A percentile compares a stretch with the other conserved stretches of the same genome.
These are phyloP conservation scores for Acanthosepion lycidas DNA, from an alignment of 2,888 invertebrate species.

Conservation along the genomic window DNA sequence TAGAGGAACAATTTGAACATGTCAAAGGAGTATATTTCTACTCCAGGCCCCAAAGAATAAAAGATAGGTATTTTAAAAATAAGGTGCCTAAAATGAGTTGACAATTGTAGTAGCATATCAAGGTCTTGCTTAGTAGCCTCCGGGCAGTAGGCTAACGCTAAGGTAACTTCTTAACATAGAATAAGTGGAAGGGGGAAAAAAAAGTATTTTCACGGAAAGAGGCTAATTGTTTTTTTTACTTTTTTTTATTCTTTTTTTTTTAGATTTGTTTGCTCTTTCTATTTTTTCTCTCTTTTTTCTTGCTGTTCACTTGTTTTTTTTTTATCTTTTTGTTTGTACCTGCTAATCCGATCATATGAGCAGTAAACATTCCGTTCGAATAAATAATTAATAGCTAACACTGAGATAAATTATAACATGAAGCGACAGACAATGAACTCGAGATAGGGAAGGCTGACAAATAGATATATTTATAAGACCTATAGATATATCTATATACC, in stretches of 20 bases:
- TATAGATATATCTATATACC: neutral
- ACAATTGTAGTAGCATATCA: too few species aligned
- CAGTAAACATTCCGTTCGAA: neutral
- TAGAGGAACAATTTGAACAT: too few species aligned
- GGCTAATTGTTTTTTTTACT: neutral
- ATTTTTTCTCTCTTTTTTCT: neutral
- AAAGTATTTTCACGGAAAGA: neutral
- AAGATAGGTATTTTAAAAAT: too few species aligned
- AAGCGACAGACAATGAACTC: too few species aligned
- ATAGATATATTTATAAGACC: neutral
- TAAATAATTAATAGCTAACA: neutral
- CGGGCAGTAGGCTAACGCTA: too few species aligned
- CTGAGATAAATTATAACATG: too few species aligned
- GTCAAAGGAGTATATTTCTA: too few species aligned
- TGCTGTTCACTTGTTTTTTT: neutral
- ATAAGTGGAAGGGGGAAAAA: neutral
- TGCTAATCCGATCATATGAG: neutral
- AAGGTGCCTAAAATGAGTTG: too few species aligned
- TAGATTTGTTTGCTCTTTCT: neutral
- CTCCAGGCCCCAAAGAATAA: too few species aligned
- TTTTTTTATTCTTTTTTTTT: neutral
- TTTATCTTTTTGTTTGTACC: neutral
- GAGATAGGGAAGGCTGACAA: neutral
- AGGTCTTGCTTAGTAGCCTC: too few species aligned
- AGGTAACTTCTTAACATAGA: too few species aligned